Base-by-base conservation (phyloP, 1,140 invertebrate species). In the Drosophila seguyi region DNA sequence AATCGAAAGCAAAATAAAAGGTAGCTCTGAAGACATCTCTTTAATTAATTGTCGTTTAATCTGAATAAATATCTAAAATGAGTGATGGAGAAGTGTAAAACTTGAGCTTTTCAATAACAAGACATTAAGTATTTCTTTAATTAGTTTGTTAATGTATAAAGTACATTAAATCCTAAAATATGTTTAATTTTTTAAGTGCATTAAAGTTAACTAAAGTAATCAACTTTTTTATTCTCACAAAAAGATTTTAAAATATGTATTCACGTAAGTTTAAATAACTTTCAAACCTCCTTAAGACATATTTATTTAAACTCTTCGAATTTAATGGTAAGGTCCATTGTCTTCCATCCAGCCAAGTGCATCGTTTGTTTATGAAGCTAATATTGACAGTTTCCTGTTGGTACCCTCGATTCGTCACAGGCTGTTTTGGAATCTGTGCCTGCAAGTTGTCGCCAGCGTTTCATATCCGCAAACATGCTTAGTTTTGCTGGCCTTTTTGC, bases 391-490 rank as follows among this genome's bases (percentile, higher is more conserved):
- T 63, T 74, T 65, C 52, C 72, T 48, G 59, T 61, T 22, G 20
- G 45, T 48, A n/a, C 18, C 27, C 34, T 29, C 14, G 34, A n/a
- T 62, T 66, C 41, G 61, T 50, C 53, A 36, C 42, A 57, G 38
- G 45, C 34, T 25, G 47, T 11, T 34, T 39, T 41, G 31, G 38
- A 18, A 48, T 63, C 36, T 48, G 29, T 41, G 56, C 44, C 52
- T 56, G 45, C 44, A 10, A 47, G 38, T 45, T 69, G 67, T 48
- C 50, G 47, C 45, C 63, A 66, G n/a, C 45, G 36, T 48, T 88
- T 83, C 45, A 76, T 72, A 87, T 87, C 83, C 83, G 83, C 75
- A 83, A 87, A 71, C 83, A 60, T 83, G 80, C 67, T 77, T 47
- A 73, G 77, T 55, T 84, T 88, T 72, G 57, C 55, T 72, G 73